Base-by-base conservation (phyloP, 2,797 vertebrate species). In the Ibycter americanus region DNA sequence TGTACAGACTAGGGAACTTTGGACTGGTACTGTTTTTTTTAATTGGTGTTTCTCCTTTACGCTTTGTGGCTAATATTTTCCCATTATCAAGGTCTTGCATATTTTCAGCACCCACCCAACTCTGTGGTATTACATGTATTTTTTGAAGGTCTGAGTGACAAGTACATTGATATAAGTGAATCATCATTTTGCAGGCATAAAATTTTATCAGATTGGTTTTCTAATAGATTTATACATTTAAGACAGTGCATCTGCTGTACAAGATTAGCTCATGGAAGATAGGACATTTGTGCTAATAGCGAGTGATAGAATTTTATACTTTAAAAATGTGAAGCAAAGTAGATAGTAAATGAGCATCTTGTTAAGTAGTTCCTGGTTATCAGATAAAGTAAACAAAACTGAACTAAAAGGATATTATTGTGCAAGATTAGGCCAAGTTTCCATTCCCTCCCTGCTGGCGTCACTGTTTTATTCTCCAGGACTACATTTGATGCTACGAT, bases 161-260 rank as follows among this genome's bases (percentile, higher is more conserved):
- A 98, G 97, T 94, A 96, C 97, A 98, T 97, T 98, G 98, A 98
- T 98, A 98, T 93, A 98, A 98, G 94, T 97, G 98, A 98, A 98
- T 98, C 98, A 97, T 98, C 97, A 81, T 96, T 98, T 93, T 98
- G 98, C 98, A 98, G 98, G 96, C 98, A 96, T 93, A 97, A 91
- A 70, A 96, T 96, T 97, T 97, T 98, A 98, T 98, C 98, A 98
- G 98, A 98, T 98, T 97, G 97, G 97, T 98, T 98, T 98, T 97
- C 90, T 97, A 97, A 98, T 98, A 98, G 97, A 98, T 98, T 98
- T 97, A 96, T 97, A 89, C 65, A 97, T 97, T 98, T 97, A 92
- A 93, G 88, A 97, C 97, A 97, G 94, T 54, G 84, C 96, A 97
- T 98, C 98, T 97, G 97, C 97, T 96, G 96, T 86, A 94, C 77